Evolutionary conservation across 2,113 vertebrate genomes (phyloP).

Genomic region (Sander lucioperca): DNA sequence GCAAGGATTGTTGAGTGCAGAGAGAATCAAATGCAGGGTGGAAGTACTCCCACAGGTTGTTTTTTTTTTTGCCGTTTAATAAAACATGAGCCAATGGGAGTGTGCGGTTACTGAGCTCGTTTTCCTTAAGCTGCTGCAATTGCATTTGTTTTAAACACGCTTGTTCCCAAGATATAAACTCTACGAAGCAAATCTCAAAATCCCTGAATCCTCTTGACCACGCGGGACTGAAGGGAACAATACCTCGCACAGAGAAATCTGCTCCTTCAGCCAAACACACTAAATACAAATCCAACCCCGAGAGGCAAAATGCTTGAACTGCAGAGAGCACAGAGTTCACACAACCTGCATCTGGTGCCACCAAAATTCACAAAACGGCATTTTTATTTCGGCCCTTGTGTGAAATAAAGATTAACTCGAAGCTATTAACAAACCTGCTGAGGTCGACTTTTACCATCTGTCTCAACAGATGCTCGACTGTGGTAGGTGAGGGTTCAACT

Average conservation of each 20-base stretch:
- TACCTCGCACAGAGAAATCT: conserved; percentile 8
- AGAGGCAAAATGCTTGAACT: conserved; percentile 2
- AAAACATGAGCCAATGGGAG: conserved; percentile 42
- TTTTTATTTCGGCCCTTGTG: not conserved
- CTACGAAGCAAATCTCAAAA: conserved; percentile 60
- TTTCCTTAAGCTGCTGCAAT: conserved; percentile 36
- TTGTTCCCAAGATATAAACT: conserved; percentile 40
- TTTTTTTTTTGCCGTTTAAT: conserved; percentile 33
- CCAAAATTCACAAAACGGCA: not conserved
- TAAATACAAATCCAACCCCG: conserved; percentile 29
- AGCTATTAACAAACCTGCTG: conserved; percentile 57
- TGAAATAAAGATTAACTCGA: conserved; percentile 46
- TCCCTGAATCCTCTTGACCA: conserved; percentile 65
- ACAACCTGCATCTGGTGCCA: not conserved
- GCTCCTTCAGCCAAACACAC: conserved; percentile 41
- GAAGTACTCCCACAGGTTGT: not conserved
- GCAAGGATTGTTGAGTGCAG: conserved; percentile 21
- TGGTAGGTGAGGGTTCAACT: conserved; percentile 45
- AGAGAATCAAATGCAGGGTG: conserved; percentile 19
- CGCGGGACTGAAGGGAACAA: conserved; percentile 33
- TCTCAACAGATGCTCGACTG: conserved; percentile 45
- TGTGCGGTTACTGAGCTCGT: conserved; percentile 17
- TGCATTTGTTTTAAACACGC: conserved; percentile 27
- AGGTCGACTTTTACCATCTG: conserved; percentile 59
- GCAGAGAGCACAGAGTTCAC: not conserved